phyloP scores from a whole-genome alignment of 1,140 invertebrate genomes.

The Grapholita molesta region DNA sequence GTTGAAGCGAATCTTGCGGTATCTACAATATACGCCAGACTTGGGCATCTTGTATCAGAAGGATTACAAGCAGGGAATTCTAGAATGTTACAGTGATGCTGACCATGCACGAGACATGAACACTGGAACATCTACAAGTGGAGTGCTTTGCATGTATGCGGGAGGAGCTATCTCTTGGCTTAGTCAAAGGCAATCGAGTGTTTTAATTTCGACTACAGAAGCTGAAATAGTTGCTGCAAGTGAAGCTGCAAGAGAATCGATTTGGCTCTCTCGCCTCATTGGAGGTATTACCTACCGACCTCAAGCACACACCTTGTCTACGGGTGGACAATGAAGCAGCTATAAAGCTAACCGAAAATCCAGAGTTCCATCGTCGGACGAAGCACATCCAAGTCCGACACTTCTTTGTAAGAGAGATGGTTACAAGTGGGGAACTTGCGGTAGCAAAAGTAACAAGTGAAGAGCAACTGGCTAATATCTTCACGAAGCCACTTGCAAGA shows the following conservation, averaged over 20 bases:
- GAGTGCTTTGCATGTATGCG: too few species aligned
- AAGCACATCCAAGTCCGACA: constrained; percentile 61
- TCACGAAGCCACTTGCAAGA: constrained; percentile 20
- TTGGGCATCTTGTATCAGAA: constrained; percentile 1
- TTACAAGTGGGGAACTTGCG: constrained; percentile 25
- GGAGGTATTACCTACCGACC: constrained; percentile 10
- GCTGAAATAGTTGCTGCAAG: constrained; percentile 70
- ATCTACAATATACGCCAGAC: neutral
- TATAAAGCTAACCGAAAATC: constrained; percentile 37
- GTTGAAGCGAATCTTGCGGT: constrained; percentile 32
- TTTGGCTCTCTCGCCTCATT: constrained; percentile 45
- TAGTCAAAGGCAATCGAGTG: constrained; percentile 47
- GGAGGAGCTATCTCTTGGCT: constrained; percentile 34
- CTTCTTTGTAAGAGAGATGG: constrained; percentile 51
- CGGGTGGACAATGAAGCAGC: constrained; percentile 36
- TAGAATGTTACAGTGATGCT: too few species aligned
- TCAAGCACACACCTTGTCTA: constrained; percentile 25
- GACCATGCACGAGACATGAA: too few species aligned
- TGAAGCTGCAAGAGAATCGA: constrained; percentile 54
- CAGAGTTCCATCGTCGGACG: constrained; percentile 54
- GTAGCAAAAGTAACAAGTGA: neutral
- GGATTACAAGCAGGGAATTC: too few species aligned
- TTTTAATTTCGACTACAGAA: constrained; percentile 61
- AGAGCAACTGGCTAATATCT: constrained; percentile 15
- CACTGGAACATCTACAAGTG: too few species aligned